These are phyloP conservation scores for Xenops minutus DNA, from an alignment of 2,797 vertebrate species.

Conservation along the genomic window DNA sequence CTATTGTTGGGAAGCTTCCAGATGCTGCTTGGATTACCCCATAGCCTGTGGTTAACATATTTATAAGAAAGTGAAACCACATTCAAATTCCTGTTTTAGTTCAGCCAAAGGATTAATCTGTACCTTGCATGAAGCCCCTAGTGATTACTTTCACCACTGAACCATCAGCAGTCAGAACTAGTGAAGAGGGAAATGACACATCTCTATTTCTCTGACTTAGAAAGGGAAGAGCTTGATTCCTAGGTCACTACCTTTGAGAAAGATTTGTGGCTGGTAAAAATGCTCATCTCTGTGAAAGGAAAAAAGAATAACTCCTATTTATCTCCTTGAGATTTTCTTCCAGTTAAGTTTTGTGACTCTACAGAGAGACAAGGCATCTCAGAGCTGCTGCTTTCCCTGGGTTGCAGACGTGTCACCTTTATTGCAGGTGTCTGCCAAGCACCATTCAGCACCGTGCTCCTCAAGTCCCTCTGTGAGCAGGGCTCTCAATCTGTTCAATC, in stretches of 20 bases:
- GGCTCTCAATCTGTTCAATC: not conserved
- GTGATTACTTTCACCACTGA: not conserved
- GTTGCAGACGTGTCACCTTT: not conserved
- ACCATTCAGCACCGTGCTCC: not conserved
- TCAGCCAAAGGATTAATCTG: not conserved
- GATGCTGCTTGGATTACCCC: not conserved
- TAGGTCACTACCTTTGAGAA: not conserved
- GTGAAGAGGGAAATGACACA: not conserved
- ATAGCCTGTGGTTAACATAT: not conserved
- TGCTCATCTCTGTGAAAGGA: not conserved
- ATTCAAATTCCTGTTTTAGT: not conserved
- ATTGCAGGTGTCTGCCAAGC: not conserved
- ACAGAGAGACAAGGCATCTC: not conserved
- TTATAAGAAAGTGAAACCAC: not conserved
- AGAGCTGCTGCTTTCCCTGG: not conserved
- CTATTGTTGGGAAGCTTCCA: not conserved
- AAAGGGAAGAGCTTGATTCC: not conserved
- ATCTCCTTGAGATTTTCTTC: not conserved
- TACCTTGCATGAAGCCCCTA: not conserved
- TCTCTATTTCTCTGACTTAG: not conserved
- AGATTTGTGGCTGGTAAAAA: not conserved
- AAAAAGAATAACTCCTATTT: not conserved
- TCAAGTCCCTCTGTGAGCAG: not conserved
- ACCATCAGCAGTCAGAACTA: accelerated
- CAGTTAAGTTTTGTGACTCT: not conserved